Evolutionary conservation across 1,140 invertebrate species (phyloP).

Genomic region (Apis florea): DNA sequence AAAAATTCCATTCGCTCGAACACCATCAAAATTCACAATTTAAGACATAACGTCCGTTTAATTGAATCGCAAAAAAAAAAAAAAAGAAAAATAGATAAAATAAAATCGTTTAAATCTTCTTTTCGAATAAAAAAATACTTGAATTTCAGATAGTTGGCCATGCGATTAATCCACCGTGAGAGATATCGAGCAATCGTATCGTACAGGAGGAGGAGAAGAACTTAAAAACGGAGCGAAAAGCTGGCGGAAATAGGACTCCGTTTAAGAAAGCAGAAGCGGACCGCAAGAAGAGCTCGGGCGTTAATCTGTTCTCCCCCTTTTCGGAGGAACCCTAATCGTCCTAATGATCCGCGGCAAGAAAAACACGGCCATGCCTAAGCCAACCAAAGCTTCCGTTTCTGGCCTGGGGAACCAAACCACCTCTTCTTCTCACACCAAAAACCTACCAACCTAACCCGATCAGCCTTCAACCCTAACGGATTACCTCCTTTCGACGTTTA

Average conservation of each 20-base stretch:
- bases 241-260: slow-evolving; percentile 17
- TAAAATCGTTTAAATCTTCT: neutral
- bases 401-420: slow-evolving; percentile 69
- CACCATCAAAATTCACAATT: neutral
- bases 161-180: neutral
- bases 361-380: slow-evolving; percentile 77
- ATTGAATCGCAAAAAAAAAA: neutral
- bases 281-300: slow-evolving; percentile 58
- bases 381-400: slow-evolving; percentile 75
- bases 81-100: too few species aligned
- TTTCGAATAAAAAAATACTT: neutral
- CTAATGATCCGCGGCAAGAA: slow-evolving; percentile 80
- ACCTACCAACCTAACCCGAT: slow-evolving; percentile 62
- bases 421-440: slow-evolving; percentile 60
- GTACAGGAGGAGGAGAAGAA: neutral
- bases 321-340: slow-evolving; percentile 76
- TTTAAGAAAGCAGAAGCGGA: slow-evolving; percentile 59
- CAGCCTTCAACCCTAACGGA: slow-evolving; percentile 66
- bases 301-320: slow-evolving; percentile 79
- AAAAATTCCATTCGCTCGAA: neutral
- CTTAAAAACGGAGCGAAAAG: slow-evolving; percentile 30
- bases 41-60: neutral
- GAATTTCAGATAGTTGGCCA: neutral
- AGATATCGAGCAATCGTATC: neutral
- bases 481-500: slow-evolving; percentile 64